Evolutionary conservation across 2,797 vertebrate genomes (phyloP).

Genomic region (Florisuga fusca): DNA sequence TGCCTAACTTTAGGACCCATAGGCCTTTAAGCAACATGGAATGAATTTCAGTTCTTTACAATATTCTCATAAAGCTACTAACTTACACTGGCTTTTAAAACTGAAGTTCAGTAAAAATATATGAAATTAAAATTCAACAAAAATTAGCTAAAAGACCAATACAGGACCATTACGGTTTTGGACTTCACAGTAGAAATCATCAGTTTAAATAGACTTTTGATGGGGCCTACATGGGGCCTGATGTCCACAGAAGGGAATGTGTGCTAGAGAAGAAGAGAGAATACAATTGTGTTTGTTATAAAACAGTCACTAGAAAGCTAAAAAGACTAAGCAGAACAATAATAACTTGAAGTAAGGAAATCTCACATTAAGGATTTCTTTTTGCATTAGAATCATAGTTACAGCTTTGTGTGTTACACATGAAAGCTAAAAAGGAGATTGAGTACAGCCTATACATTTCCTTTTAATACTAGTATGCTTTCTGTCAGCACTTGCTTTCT

Average conservation of each 20-base stretch:
- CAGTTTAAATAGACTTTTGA: not conserved
- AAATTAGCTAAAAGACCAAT: not conserved
- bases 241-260: not conserved
- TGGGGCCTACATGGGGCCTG: not conserved
- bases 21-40: not conserved
- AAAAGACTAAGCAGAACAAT: not conserved
- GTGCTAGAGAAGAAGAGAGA: not conserved
- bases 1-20: not conserved
- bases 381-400: not conserved
- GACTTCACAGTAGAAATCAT: not conserved
- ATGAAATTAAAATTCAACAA: not conserved
- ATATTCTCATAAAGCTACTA: not conserved
- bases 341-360: not conserved
- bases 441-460: not conserved
- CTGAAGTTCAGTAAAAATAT: not conserved
- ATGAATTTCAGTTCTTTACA: not conserved
- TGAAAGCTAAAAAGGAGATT: not conserved
- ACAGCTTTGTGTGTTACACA: not conserved
- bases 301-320: not conserved
- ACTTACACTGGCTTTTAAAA: not conserved
- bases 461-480: not conserved
- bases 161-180: not conserved
- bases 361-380: not conserved
- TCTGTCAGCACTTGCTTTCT: not conserved
- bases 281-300: not conserved